A percentile compares a stretch with the other conserved stretches of the same genome.
These are phyloP conservation scores for Elgonia sp. DNA, from an alignment of 2,888 invertebrate species.

Conservation along the genomic window DNA sequence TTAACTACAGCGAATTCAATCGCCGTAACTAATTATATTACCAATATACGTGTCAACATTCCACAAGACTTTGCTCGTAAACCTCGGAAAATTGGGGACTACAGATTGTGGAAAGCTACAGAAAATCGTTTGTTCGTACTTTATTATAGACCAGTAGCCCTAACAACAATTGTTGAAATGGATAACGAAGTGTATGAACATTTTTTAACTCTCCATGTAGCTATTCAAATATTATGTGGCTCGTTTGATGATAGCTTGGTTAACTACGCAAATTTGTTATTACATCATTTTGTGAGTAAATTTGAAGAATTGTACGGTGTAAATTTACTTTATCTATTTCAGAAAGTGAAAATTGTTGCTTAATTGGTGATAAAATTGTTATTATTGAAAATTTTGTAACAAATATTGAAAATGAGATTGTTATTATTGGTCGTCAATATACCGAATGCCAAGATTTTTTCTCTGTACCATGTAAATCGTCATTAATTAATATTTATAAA, in stretches of 20 bases:
- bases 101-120: constrained; percentile 21
- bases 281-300: not conserved
- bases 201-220: not conserved
- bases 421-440: too few relatives aligned
- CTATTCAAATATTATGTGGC: not conserved
- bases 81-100: not conserved
- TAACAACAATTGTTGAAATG: not conserved
- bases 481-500: too few relatives aligned
- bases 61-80: constrained; percentile 28
- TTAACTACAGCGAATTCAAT: not conserved
- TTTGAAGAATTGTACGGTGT: not conserved
- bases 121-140: constrained; percentile 5
- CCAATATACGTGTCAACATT: not conserved
- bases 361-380: not conserved
- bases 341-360: not conserved
- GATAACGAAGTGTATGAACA: not conserved
- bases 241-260: not conserved
- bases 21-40: not conserved
- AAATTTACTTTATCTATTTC: not conserved
- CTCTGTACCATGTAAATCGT: too few relatives aligned
- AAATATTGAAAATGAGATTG: too few relatives aligned
- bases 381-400: too few relatives aligned
- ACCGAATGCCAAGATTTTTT: too few relatives aligned
- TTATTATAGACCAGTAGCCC: constrained; percentile 1
- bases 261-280: not conserved